Percentiles rank a stretch among this genome's conserved stretches.
phyloP scores from a whole-genome alignment of 2,797 vertebrate species.

The Eospalax fontanierii region DNA sequence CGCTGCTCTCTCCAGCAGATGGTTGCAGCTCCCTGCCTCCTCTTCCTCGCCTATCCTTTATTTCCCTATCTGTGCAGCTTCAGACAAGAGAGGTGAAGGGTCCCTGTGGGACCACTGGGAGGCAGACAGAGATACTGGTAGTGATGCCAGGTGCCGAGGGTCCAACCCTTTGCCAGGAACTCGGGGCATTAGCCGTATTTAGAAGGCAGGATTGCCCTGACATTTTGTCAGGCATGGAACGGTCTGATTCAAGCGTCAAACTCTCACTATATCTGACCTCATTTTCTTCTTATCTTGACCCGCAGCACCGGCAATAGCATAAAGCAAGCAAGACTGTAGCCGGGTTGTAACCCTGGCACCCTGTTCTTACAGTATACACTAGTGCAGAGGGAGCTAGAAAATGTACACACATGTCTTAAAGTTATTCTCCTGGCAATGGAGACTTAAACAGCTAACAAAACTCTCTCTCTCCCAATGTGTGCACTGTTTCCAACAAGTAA shows the following conservation, averaged over 20 bases:
- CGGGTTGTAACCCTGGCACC: neutral
- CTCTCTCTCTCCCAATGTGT: neutral
- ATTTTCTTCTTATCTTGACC: neutral
- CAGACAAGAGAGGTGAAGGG: neutral
- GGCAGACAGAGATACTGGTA: neutral
- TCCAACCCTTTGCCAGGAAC: neutral
- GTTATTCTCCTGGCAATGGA: neutral
- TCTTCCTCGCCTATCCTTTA: neutral
- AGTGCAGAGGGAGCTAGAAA: neutral
- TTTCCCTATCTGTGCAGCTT: neutral
- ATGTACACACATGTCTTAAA: neutral
- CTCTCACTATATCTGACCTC: neutral
- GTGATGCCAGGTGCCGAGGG: neutral
- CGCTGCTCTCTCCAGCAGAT: neutral
- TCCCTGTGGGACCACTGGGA: neutral
- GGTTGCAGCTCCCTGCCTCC: neutral
- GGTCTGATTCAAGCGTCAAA: neutral
- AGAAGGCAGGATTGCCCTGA: neutral
- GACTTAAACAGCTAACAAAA: neutral
- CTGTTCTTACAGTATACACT: neutral
- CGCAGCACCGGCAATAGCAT: neutral
- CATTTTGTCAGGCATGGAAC: neutral
- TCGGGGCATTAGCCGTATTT: neutral
- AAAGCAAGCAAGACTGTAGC: neutral
- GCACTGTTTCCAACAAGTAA: neutral